Evolutionary conservation across 1,140 invertebrate genomes (phyloP), one percentile per base, ranked within the genome.

Genomic region (Liolophura sinensis): DNA sequence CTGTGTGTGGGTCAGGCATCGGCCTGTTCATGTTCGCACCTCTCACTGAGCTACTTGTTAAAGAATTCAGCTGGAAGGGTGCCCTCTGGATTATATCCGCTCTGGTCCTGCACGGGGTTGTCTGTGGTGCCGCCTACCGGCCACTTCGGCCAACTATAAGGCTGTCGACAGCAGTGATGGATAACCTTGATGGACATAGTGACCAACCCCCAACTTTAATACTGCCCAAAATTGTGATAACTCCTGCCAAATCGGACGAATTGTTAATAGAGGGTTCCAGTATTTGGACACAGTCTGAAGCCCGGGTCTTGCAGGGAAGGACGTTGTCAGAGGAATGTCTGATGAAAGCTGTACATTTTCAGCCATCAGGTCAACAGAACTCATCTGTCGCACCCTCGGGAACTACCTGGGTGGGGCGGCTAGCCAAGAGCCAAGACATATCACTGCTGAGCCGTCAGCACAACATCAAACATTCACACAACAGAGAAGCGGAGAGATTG

Each of bases 1-100:
- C 96, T 0, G 95, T 98, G 14, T 97, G 94, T 81, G 95, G 95
- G 15, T 96, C 94, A 0, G 95, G 95, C 16, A 93, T 97, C 25
- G 89, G 89, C 0, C 92, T 92, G 0, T 94, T 95, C 79, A 78
- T 93, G 0, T 92, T 64, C 90, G 92, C 14, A 0, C 78, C 78
- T 15, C 81, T 96, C 25, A 89, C 88, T 20, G 84, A 86, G 20
- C 70, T 76, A 12, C 84, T 96, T 4, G 86, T 93, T 15, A 77
- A 88, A 0, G 70, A 78, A 0, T 88, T 86, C 47, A 90, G 89
- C 1, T 96, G 94, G 94, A 87, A 89, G 68, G 80, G 82, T 9
- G 89, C 92, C n/a, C 62, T 73, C n/a, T 16, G 16, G n/a, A 31
- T 25, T 31, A 14, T 46, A 46, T 20, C 48, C 25, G 18, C 15